Base-by-base conservation (phyloP, 2,888 invertebrate species). In the Drosophila anomalata region DNA sequence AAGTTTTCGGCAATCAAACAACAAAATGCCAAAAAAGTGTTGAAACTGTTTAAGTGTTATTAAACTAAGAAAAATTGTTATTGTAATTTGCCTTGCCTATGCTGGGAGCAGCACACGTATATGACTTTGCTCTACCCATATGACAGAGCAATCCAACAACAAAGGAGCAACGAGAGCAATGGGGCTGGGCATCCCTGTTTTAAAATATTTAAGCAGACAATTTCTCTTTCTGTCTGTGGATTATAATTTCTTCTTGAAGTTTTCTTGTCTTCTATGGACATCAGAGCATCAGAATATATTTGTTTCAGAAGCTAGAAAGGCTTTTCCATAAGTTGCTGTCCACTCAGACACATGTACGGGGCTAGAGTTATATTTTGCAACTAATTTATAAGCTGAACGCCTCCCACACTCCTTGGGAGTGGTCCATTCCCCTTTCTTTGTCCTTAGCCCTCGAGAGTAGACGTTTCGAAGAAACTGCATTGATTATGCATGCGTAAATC, bases 401-500 rank as follows among this genome's bases (percentile, higher is more conserved):
- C 52, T 44, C 36, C 44, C 52, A 39, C 41, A 29, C 33, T 17
- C 44, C 47, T 17, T 17, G 14, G 29, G 20, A 36, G 11, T 22
- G 12, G 14, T 9, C 17, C 55, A 8, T 39, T 59, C 57, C 36
- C 36, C 6, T 14, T n/a, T 14, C 36, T 2, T 2, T 14, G 2
- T 2, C 36, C 36, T 14, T 36, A 7, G 39, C 51, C 26, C 31
- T 53, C 31, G 17, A 50, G 42, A 41, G 14, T 22, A 65, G 52
- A 48, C 60, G 24, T 57, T 41, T 41, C 48, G 61, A 68, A 85
- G 79, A 87, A 75, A 82, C 79, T 83, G 82, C 88, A 88, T 83
- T 83, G 88, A 83, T 86, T 83, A 88, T 83, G 82, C 82, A 83
- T 83, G 82, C 88, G 82, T 83, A 83, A 83, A 77, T 78, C 78